Evolutionary conservation across 2,797 vertebrate species (phyloP).

Genomic region (Botia almorhae): DNA sequence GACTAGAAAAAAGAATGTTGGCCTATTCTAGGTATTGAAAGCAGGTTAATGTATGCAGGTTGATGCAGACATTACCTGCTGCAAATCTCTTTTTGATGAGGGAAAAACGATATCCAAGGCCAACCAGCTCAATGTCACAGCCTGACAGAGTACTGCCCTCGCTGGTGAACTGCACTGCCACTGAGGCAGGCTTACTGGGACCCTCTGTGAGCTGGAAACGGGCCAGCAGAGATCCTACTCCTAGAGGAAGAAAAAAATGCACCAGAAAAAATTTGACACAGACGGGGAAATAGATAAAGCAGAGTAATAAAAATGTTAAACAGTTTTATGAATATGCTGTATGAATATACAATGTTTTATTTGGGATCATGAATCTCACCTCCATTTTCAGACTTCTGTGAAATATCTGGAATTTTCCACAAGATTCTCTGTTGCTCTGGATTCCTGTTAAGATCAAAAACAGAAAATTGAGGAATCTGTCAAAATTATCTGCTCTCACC

Average conservation of each 20-base stretch:
- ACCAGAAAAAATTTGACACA: background rate
- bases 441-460: conserved; percentile 81
- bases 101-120: conserved; percentile 95
- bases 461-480: background rate
- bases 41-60: background rate
- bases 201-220: conserved; percentile 92
- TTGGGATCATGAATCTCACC: conserved; percentile 73
- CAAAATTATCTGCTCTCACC: background rate
- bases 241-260: conserved; percentile 66
- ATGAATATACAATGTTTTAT: background rate
- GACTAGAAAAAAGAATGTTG: no score
- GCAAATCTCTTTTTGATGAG: conserved; percentile 98
- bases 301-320: background rate
- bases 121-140: conserved; percentile 94
- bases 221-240: conserved; percentile 93
- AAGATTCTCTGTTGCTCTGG: conserved; percentile 94
- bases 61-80: conserved; percentile 79
- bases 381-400: conserved; percentile 97
- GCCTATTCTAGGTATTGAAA: no score
- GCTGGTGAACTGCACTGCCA: conserved; percentile 97
- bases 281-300: no score
- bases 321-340: background rate
- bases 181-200: conserved; percentile 89
- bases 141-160: conserved; percentile 95
- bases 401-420: conserved; percentile 99